phyloP scores from a whole-genome alignment of 2,888 invertebrate species.

The Norana najaformis region DNA sequence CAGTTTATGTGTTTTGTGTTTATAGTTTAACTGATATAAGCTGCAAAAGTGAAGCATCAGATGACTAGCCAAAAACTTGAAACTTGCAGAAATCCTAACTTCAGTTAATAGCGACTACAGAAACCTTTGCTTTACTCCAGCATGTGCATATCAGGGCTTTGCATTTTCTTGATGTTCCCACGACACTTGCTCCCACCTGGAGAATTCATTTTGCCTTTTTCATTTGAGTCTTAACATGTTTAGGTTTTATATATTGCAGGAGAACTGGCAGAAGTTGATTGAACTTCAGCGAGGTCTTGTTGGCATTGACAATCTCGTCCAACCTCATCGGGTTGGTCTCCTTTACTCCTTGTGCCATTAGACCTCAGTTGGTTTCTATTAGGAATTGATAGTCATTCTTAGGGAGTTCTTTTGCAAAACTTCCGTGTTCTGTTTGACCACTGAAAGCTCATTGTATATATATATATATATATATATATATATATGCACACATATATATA shows the following conservation, averaged over 20 bases:
- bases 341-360: background rate
- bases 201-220: background rate
- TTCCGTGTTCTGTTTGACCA: background rate
- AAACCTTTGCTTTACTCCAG: background rate
- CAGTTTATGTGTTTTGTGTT: no score
- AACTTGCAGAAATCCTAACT: background rate
- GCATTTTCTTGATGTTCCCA: background rate
- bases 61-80: background rate
- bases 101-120: background rate
- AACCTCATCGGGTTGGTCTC: slow-evolving; percentile 55
- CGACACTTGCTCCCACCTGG: background rate
- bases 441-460: background rate
- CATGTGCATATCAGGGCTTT: background rate
- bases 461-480: background rate
- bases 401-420: background rate
- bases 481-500: background rate
- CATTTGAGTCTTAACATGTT: background rate
- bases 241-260: slow-evolving; percentile 55
- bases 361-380: background rate
- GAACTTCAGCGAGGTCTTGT: slow-evolving; percentile 85
- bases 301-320: slow-evolving; percentile 71
- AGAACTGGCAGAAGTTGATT: slow-evolving; percentile 81
- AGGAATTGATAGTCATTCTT: background rate
- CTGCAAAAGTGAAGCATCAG: background rate
- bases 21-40: background rate